Conservation (phyloP, 2,113 vertebrate genomes). For the Hiodon tergisus region DNA sequence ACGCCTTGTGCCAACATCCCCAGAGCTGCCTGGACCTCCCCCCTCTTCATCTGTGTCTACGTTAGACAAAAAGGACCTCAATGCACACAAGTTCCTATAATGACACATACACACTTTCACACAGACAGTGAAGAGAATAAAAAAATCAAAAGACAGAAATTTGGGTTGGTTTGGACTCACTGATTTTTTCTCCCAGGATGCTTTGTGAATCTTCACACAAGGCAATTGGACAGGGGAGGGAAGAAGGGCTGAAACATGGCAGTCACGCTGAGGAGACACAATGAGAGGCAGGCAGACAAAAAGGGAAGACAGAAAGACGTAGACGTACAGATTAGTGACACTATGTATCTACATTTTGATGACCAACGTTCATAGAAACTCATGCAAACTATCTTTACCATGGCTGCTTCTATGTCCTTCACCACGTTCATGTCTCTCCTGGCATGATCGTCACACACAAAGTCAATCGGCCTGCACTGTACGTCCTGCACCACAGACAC, state of each 20-base stretch:
- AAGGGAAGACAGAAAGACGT: background rate
- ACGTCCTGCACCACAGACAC: slow-evolving; percentile 29
- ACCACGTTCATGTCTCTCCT: slow-evolving; percentile 19
- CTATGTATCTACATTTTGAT: too few relatives aligned
- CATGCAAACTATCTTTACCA: slow-evolving; percentile 32
- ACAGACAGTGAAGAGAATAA: background rate
- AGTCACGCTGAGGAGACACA: slow-evolving; percentile 25
- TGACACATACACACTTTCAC: slow-evolving; percentile 14
- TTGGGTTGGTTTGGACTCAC: slow-evolving; percentile 38
- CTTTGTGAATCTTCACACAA: slow-evolving; percentile 18
- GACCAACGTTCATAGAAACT: too few relatives aligned
- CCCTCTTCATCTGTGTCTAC: slow-evolving; percentile 19
- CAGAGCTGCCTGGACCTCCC: slow-evolving; percentile 16
- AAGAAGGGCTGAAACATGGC: slow-evolving; percentile 32
- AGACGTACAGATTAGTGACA: background rate
- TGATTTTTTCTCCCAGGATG: slow-evolving; percentile 42
- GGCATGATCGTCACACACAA: slow-evolving; percentile 33
- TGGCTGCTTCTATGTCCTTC: slow-evolving; percentile 1
- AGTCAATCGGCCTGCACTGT: slow-evolving; percentile 28
- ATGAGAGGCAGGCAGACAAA: background rate
- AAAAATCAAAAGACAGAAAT: background rate
- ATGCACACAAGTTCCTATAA: slow-evolving; percentile 2
- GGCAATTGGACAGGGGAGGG: slow-evolving; percentile 37
- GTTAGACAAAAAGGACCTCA: background rate
- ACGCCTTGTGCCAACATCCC: slow-evolving; percentile 1